A percentile compares a stretch with the other conserved stretches of the same genome.
Conservation (phyloP, 2,888 invertebrate species). For the Caenorhabditis sp. region DNA sequence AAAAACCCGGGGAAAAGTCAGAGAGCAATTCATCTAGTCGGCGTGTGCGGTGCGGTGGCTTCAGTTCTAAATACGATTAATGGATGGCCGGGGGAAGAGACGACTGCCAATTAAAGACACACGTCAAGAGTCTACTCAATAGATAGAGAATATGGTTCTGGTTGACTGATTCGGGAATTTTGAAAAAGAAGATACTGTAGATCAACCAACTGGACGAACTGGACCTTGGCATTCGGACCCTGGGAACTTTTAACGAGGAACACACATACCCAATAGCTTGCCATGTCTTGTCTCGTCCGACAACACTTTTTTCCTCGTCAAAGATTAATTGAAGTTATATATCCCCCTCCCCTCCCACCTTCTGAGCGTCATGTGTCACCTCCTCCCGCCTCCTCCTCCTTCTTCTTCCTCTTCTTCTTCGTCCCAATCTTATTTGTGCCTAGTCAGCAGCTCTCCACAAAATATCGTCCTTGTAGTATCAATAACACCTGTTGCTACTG, state of each 20-base stretch:
- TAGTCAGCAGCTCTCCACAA: constrained; percentile 30
- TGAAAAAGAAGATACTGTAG: constrained; percentile 7
- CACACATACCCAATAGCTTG: constrained; percentile 29
- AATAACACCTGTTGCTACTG: constrained; percentile 56
- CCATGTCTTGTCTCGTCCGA: constrained; percentile 9
- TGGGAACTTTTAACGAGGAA: background rate
- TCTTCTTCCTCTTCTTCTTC: too few species aligned
- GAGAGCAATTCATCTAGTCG: constrained; percentile 44
- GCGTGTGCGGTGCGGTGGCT: background rate
- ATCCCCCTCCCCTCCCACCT: constrained; percentile 32
- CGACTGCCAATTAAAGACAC: constrained; percentile 59
- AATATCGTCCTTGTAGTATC: constrained; percentile 51
- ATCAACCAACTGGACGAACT: background rate
- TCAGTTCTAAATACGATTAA: constrained; percentile 63
- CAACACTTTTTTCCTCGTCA: constrained; percentile 55
- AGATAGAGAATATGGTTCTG: too few species aligned
- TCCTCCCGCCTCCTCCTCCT: too few species aligned
- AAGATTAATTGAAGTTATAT: constrained; percentile 64
- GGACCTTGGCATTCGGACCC: too few species aligned
- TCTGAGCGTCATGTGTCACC: constrained; percentile 53
- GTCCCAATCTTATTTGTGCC: constrained; percentile 20
- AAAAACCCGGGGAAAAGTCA: constrained; percentile 10
- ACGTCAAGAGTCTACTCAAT: too few species aligned
- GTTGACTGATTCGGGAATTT: constrained; percentile 18
- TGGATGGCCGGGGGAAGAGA: constrained; percentile 57